Evolutionary conservation across 1,140 invertebrate species (phyloP).

Genomic region (Brachionus paranguensis): DNA sequence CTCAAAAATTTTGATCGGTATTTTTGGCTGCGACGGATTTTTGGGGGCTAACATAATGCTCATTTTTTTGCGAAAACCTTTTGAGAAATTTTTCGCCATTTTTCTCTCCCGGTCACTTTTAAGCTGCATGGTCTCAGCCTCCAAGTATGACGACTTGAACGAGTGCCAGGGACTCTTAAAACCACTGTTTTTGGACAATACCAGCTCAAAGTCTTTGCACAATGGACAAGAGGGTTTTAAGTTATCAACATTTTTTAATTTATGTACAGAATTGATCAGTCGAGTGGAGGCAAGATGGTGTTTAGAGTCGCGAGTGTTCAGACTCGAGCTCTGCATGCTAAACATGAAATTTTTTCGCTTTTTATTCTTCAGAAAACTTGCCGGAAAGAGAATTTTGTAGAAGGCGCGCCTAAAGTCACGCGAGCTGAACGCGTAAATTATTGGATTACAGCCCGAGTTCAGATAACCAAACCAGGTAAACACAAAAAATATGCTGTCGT

Average conservation of each 20-base stretch:
- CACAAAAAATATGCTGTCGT: constrained; percentile 10
- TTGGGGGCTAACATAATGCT: neutral
- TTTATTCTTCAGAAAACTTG: constrained; percentile 38
- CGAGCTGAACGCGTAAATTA: constrained; percentile 94
- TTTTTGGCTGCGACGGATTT: neutral
- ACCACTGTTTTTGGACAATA: neutral
- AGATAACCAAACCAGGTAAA: constrained; percentile 40
- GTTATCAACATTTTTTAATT: neutral
- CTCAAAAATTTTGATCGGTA: neutral
- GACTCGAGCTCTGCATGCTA: neutral
- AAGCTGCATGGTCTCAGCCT: neutral
- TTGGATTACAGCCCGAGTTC: constrained; percentile 67
- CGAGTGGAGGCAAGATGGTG: neutral
- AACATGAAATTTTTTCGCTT: constrained; percentile 15
- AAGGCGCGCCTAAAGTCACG: constrained; percentile 77
- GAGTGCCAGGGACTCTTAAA: neutral
- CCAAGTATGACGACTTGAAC: neutral
- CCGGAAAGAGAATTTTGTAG: constrained; percentile 45
- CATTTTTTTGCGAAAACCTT: neutral
- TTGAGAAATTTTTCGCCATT: neutral
- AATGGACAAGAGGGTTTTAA: neutral
- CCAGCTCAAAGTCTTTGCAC: neutral
- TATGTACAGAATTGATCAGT: neutral
- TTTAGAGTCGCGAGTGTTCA: neutral
- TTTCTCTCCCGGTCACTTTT: neutral